A percentile compares a stretch with the other conserved stretches of the same genome.
Evolutionary conservation across 2,888 invertebrate genomes (phyloP).

Genomic region (Drosophila recens): DNA sequence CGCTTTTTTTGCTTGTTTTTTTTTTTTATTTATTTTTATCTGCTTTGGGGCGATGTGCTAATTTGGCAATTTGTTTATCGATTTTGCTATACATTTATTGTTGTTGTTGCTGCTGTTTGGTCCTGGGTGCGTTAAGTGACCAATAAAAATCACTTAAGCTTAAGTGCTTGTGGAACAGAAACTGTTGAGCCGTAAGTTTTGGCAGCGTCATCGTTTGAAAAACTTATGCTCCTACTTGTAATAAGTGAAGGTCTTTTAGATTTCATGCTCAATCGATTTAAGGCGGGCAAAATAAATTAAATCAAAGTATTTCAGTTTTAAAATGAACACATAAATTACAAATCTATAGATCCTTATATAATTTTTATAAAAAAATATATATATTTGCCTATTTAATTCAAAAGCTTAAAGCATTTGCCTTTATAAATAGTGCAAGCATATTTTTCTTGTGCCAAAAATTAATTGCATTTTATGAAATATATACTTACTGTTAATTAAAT

Average conservation of each 20-base stretch:
- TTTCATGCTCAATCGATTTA: slow-evolving; percentile 30
- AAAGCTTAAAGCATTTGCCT: too few species aligned
- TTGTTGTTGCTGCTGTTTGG: slow-evolving; percentile 19
- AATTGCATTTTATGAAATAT: too few species aligned
- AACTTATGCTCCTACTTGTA: slow-evolving; percentile 43
- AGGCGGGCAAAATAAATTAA: slow-evolving; percentile 13
- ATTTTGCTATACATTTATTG: slow-evolving; percentile 55
- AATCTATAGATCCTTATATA: too few species aligned
- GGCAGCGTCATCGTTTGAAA: slow-evolving; percentile 57
- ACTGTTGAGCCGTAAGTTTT: slow-evolving; percentile 62
- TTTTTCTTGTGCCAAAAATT: too few species aligned
- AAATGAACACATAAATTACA: background rate
- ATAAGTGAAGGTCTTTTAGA: slow-evolving; percentile 27
- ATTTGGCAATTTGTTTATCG: slow-evolving; percentile 82
- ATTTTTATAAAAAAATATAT: too few species aligned
- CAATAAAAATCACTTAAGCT: slow-evolving; percentile 82
- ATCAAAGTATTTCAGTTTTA: slow-evolving; percentile 2
- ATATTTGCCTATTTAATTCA: too few species aligned
- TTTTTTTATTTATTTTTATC: slow-evolving; percentile 38
- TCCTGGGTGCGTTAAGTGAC: slow-evolving; percentile 70
- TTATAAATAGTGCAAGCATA: too few species aligned
- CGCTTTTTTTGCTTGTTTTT: background rate
- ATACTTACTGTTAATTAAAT: too few species aligned
- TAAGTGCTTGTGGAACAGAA: slow-evolving; percentile 69
- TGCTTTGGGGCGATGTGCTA: slow-evolving; percentile 68